phyloP scores from a whole-genome alignment of 2,797 vertebrate genomes.

The Gymnoscopelus microlampas region DNA sequence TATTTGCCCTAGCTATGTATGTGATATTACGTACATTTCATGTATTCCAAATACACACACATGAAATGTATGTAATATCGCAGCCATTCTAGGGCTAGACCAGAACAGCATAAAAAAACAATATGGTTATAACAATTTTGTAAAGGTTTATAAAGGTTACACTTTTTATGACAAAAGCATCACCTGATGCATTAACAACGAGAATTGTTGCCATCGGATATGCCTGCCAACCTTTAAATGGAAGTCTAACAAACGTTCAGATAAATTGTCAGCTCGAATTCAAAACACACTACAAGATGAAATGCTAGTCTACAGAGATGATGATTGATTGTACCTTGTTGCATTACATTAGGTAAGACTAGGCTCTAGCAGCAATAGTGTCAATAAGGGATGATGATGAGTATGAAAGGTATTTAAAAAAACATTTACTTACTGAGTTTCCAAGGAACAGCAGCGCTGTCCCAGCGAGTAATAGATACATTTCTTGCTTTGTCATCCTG shows the following conservation, averaged over 20 bases:
- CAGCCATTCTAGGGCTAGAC: no score
- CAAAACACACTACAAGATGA: not conserved
- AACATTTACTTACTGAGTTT: constrained; percentile 56
- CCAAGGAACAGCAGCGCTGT: constrained; percentile 35
- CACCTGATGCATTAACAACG: constrained; percentile 46
- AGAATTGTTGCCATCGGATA: not conserved
- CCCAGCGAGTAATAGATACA: constrained; percentile 39
- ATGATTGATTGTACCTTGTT: no score
- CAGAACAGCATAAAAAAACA: not conserved
- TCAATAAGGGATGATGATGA: not conserved
- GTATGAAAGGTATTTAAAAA: not conserved
- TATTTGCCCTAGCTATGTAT: not conserved
- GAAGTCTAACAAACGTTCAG: not conserved
- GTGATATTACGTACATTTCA: no score
- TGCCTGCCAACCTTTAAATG: not conserved
- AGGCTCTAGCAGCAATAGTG: no score
- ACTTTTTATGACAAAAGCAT: constrained; percentile 41
- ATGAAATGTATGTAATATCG: no score
- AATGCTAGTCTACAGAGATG: not conserved
- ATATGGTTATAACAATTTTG: not conserved
- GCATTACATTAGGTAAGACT: no score
- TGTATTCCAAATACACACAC: not conserved
- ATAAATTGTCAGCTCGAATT: not conserved
- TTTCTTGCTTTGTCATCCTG: not conserved
- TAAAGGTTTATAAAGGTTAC: not conserved